Conservation (phyloP, 2,888 invertebrate genomes). For the Luffia ferchaultella region DNA sequence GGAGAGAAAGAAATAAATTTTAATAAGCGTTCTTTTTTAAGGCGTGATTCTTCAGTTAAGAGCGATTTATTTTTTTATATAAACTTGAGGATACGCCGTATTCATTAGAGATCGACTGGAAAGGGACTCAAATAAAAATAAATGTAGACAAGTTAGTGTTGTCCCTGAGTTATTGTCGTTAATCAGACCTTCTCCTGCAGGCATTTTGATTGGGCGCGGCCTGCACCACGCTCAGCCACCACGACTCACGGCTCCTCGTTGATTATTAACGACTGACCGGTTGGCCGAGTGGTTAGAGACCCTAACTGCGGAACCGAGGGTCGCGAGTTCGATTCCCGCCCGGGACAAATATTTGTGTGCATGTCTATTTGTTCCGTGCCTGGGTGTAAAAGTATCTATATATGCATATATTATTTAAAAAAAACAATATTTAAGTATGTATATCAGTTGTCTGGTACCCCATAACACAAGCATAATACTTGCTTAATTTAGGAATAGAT, state of each 20-base stretch:
- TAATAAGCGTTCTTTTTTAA: slow-evolving; percentile 67
- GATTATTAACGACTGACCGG: too few species aligned
- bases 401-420: too few species aligned
- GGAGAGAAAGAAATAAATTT: slow-evolving; percentile 65
- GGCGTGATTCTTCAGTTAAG: slow-evolving; percentile 67
- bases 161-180: slow-evolving; percentile 60
- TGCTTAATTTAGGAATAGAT: too few species aligned
- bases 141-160: slow-evolving; percentile 55
- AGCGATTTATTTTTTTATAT: slow-evolving; percentile 65
- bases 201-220: slow-evolving; percentile 39
- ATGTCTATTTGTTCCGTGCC: too few species aligned
- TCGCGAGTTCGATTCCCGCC: too few species aligned
- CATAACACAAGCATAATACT: too few species aligned
- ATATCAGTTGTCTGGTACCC: too few species aligned
- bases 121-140: slow-evolving; percentile 61
- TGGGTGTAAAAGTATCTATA: too few species aligned
- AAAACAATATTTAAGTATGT: too few species aligned
- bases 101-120: slow-evolving; percentile 65
- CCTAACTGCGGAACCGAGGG: too few species aligned
- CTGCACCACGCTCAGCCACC: slow-evolving; percentile 19
- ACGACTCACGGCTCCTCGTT: neutral
- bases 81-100: slow-evolving; percentile 63
- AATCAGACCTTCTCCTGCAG: slow-evolving; percentile 44
- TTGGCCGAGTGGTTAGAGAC: too few species aligned
- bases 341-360: too few species aligned